Evolutionary conservation across 1,140 invertebrate species (phyloP), one percentile per base, ranked within the genome.

Genomic region (Caenorhabditis tropicalis): DNA sequence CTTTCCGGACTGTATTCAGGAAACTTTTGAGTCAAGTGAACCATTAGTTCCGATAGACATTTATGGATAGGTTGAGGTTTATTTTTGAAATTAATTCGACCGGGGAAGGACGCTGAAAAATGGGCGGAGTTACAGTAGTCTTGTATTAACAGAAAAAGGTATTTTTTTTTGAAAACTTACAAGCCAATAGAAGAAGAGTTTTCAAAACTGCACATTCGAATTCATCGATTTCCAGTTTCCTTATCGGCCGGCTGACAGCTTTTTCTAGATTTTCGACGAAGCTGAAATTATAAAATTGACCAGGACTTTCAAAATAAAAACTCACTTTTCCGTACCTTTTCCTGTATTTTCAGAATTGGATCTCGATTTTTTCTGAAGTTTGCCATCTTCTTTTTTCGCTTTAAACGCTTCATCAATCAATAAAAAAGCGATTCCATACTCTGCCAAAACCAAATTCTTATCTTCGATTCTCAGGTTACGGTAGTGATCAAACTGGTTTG

Each of bases 401-500:
- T 60, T 21, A 16, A 43, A 82, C n/a, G 48, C 83, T 19, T 60
- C 74, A 65, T 85, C 83, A 27, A 85, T 58, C 15, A 85, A 43
- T 29, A 85, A 29, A 21, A 85, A 85, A 2, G 16, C 79, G 6
- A 85, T 48, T 65, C 49, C 49, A 60, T 51, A 85, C 29, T 85
- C 83, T 9, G 74, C 33, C 5, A 85, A 15, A 0, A 85, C 39
- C 19, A 21, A n/a, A 7, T 58, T 80, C 83, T 81, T 81, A 9
- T 83, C 84, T 39, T 56, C 7, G 1, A 7, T 19, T 27, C 9
- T 27, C 10, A 56, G 15, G 0, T 27, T 27, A 12, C 43, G 33
- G 43, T 84, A 85, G 27, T 51, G 24, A 1, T 24, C 24, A 36
- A 85, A 85, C 29, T 85, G 83, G 2, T 56, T 85, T 10, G 43